Percentiles rank a stretch among this genome's conserved stretches.
Conservation (phyloP, 2,113 vertebrate species). For the Rostratula benghalensis region DNA sequence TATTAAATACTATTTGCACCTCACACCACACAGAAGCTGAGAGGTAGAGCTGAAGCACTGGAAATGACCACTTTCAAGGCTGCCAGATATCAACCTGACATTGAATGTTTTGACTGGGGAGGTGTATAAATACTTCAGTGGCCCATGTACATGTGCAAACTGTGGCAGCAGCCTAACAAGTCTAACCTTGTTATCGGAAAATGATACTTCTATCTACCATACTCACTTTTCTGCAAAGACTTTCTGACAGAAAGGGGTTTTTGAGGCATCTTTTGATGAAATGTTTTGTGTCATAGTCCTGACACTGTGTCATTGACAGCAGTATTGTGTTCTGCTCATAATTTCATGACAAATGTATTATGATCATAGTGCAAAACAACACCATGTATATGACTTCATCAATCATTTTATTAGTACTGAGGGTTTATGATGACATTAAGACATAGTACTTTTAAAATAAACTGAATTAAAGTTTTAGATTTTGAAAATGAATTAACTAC, state of each 20-base stretch:
- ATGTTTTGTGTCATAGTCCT: background rate
- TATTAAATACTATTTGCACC: background rate
- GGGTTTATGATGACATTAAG: background rate
- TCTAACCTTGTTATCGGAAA: accelerated
- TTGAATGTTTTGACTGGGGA: accelerated
- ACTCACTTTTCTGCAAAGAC: background rate
- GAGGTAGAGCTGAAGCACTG: background rate
- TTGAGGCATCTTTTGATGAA: background rate
- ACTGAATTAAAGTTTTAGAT: background rate
- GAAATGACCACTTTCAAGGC: background rate
- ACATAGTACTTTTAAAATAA: background rate
- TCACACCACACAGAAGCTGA: background rate
- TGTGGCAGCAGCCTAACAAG: background rate
- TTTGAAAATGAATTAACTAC: background rate
- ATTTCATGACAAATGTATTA: background rate
- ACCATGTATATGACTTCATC: background rate
- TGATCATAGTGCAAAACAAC: background rate
- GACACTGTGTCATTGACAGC: background rate
- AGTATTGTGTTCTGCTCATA: background rate
- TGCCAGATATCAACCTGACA: background rate
- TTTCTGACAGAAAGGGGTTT: background rate
- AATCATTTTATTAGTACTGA: background rate
- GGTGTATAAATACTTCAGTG: no score
- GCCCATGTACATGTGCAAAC: background rate
- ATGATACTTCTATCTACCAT: accelerated